Evolutionary conservation across 2,113 vertebrate genomes (phyloP).

Genomic region (Phalacrocorax aristotelis): DNA sequence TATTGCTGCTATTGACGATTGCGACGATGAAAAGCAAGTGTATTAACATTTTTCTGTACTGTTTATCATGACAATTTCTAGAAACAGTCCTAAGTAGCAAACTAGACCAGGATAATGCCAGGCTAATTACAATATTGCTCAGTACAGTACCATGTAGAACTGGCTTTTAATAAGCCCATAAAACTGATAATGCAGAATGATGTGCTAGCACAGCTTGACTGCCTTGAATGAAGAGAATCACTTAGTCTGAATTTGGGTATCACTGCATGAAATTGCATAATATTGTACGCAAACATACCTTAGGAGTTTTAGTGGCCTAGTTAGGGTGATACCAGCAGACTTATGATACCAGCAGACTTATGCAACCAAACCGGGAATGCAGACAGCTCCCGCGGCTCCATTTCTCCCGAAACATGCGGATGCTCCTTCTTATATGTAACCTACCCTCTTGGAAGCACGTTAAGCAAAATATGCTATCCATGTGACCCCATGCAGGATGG

Average conservation of each 20-base stretch:
- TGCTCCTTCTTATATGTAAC: not conserved
- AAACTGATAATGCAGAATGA: not conserved
- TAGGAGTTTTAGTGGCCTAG: slow-evolving; percentile 39
- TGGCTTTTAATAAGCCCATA: not conserved
- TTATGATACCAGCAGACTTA: slow-evolving; percentile 56
- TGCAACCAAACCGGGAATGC: not conserved
- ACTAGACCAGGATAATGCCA: not conserved
- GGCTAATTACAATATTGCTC: not conserved
- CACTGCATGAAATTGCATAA: slow-evolving; percentile 37
- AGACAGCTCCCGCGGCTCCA: not conserved
- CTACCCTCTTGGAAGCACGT: not conserved
- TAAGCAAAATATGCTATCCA: not conserved
- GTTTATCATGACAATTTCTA: not conserved
- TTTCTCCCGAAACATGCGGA: not conserved
- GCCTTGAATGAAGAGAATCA: not conserved
- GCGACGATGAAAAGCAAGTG: not conserved
- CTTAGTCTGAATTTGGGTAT: not conserved
- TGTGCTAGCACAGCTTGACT: not conserved
- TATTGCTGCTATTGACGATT: not conserved
- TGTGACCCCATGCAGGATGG: not conserved
- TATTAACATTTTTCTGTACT: not conserved
- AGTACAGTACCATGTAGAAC: not conserved
- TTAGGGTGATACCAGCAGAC: slow-evolving; percentile 37
- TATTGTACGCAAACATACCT: not conserved
- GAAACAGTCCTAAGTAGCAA: not conserved